These are phyloP conservation scores for Marmota flaviventris DNA, from an alignment of 2,113 vertebrate genomes.

Conservation along the genomic window DNA sequence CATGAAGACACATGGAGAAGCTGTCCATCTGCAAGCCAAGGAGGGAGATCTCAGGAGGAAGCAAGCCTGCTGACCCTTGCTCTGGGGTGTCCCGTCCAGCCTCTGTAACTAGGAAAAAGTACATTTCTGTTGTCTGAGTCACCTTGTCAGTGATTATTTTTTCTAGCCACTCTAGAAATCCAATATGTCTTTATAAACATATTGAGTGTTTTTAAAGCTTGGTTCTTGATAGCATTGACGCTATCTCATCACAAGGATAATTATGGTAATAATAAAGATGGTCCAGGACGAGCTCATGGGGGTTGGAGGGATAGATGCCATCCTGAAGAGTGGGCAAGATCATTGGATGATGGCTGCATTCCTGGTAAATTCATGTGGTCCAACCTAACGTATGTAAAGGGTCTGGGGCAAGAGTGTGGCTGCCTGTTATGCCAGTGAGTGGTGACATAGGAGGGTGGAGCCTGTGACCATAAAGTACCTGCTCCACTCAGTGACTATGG, in stretches of 20 bases:
- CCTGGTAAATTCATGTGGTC: background rate
- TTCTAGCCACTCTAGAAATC: background rate
- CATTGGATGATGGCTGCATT: background rate
- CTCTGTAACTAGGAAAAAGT: background rate
- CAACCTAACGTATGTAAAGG: background rate
- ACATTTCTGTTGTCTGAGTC: background rate
- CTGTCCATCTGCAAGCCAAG: rapidly evolving
- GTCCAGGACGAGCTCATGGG: background rate
- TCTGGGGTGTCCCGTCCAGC: background rate
- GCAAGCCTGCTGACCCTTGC: background rate
- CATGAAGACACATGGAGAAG: background rate
- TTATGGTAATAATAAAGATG: background rate
- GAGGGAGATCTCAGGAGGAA: background rate
- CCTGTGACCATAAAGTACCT: rapidly evolving
- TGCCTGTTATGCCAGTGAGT: background rate
- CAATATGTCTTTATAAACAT: background rate
- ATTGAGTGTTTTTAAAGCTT: no score
- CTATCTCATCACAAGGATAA: no score
- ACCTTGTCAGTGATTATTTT: background rate
- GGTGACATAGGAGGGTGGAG: no score
- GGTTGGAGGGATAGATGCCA: background rate
- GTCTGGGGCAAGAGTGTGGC: background rate
- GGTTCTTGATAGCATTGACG: no score
- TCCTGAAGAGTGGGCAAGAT: background rate
- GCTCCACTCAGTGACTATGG: no score